These are phyloP conservation scores for Papilio xuthus DNA, from an alignment of 1,140 invertebrate species.

Conservation along the genomic window DNA sequence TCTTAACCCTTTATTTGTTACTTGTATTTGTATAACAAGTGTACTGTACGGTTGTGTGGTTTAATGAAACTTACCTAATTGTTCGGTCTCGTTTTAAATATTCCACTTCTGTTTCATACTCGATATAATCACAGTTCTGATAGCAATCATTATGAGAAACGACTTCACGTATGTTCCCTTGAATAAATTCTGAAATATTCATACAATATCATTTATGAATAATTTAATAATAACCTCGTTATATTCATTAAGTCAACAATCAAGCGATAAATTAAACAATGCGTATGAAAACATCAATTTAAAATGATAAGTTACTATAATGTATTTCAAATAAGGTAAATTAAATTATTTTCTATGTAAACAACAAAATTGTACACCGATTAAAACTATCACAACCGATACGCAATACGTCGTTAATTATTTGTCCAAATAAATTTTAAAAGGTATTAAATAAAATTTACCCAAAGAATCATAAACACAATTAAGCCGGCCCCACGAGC, in stretches of 20 bases:
- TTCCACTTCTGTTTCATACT: conserved; percentile 65
- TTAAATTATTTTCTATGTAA: background rate
- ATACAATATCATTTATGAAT: too few species aligned
- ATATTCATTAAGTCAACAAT: too few species aligned
- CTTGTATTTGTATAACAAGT: too few species aligned
- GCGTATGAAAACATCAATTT: too few species aligned
- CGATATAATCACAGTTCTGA: conserved; percentile 64
- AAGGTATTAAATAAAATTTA: conserved; percentile 43
- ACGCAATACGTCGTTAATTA: background rate
- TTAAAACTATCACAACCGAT: too few species aligned
- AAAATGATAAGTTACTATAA: too few species aligned
- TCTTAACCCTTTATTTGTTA: too few species aligned
- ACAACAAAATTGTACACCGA: background rate
- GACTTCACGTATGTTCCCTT: conserved; percentile 51
- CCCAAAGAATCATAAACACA: conserved; percentile 59
- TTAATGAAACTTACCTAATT: conserved; percentile 41
- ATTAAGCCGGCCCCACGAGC: conserved; percentile 53
- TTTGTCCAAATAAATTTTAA: background rate
- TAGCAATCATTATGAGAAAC: conserved; percentile 58
- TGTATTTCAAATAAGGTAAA: background rate
- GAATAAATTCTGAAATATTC: conserved; percentile 51
- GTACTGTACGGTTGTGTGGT: background rate
- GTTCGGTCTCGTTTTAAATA: conserved; percentile 45
- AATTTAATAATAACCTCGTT: too few species aligned
- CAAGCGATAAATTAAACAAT: background rate